phyloP scores from a whole-genome alignment of 2,113 vertebrate species.

The Podocnemis expansa region DNA sequence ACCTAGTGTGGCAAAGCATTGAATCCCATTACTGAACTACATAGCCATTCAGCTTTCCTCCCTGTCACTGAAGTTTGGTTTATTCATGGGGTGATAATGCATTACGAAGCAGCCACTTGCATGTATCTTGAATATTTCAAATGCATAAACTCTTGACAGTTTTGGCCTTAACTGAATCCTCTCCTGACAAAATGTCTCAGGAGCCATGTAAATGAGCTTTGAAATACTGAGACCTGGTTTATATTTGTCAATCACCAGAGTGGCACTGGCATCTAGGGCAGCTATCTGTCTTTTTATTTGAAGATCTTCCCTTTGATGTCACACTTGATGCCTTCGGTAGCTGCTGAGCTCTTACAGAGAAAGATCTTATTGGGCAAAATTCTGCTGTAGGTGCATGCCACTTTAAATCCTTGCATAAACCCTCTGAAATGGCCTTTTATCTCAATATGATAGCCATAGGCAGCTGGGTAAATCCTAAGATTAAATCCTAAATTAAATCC shows the following conservation, averaged over 20 bases:
- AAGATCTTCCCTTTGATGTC: constrained; percentile 44
- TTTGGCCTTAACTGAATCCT: constrained; percentile 40
- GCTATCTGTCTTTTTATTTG: constrained; percentile 28
- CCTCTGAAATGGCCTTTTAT: background rate
- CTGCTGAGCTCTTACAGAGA: background rate
- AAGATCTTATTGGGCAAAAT: accelerated
- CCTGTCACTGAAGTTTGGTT: background rate
- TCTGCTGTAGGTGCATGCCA: background rate
- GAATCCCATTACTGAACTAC: background rate
- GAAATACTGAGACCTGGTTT: constrained; percentile 53
- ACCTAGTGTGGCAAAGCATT: background rate
- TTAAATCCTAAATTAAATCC: background rate
- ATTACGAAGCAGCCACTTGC: background rate
- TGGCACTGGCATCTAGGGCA: constrained; percentile 37
- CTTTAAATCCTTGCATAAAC: background rate
- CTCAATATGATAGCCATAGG: background rate
- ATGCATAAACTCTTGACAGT: constrained; percentile 11
- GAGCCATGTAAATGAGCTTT: constrained; percentile 66
- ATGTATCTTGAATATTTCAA: accelerated
- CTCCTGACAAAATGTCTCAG: constrained; percentile 53
- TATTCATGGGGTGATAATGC: background rate
- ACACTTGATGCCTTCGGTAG: background rate
- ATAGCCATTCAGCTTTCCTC: background rate
- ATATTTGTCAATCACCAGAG: constrained; percentile 57
- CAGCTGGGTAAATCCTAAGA: background rate